A percentile compares a stretch with the other conserved stretches of the same genome.
These are phyloP conservation scores for Drosophila paucipuncta DNA, from an alignment of 2,888 invertebrate species.

Conservation along the genomic window DNA sequence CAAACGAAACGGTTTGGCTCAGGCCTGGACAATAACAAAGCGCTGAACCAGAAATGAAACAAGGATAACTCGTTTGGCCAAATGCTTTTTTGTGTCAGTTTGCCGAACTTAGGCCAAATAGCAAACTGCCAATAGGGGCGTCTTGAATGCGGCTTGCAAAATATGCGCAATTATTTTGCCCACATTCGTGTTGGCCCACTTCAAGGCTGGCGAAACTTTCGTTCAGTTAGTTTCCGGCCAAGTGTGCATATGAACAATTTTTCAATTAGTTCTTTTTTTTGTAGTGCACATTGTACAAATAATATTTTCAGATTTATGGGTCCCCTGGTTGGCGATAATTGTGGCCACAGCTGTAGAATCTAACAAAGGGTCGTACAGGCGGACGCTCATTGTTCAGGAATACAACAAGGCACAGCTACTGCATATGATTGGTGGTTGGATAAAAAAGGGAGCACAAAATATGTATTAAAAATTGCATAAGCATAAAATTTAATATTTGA, in stretches of 20 bases:
- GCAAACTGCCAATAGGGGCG: background rate
- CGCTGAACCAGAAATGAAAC: slow-evolving; percentile 15
- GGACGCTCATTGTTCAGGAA: slow-evolving; percentile 3
- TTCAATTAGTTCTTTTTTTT: slow-evolving; percentile 58
- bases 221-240: background rate
- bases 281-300: slow-evolving; percentile 12
- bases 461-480: too few relatives aligned
- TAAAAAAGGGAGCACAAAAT: too few relatives aligned
- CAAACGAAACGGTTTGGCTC: slow-evolving; percentile 52
- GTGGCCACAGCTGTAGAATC: slow-evolving; percentile 17
- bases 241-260: slow-evolving; percentile 73
- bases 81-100: slow-evolving; percentile 1
- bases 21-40: slow-evolving; percentile 27
- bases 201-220: slow-evolving; percentile 11
- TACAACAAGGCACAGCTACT: background rate
- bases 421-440: background rate
- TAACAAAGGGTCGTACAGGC: background rate
- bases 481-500: too few relatives aligned
- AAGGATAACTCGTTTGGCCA: slow-evolving; percentile 30
- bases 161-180: slow-evolving; percentile 23
- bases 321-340: slow-evolving; percentile 21
- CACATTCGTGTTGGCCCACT: slow-evolving; percentile 5
- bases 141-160: slow-evolving; percentile 12
- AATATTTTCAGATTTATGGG: slow-evolving; percentile 18
- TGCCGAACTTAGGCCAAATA: slow-evolving; percentile 5